Base-by-base conservation (phyloP, 2,797 vertebrate species). In the Urophycis tenuis region DNA sequence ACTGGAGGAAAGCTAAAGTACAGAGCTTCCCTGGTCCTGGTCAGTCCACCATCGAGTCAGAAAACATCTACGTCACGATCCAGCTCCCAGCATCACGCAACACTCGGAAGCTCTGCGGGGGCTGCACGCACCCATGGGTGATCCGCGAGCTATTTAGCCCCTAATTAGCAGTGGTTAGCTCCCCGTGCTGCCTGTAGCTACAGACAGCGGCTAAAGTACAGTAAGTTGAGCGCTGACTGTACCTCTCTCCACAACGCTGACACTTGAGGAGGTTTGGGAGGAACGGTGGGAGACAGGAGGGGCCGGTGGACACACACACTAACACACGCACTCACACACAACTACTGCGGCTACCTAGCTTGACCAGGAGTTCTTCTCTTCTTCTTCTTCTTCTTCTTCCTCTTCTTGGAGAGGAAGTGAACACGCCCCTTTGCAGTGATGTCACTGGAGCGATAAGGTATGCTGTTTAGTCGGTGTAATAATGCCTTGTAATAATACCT, bases 251-350 rank as follows among this genome's bases (percentile, higher is more conserved):
- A 41, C 39, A 41, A 17, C 14, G 45, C 45, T 53, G 19, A 53
- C 45, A 53, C 45, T 53, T 53, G 0, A 53, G 4, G 45, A 53
- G 22, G 19, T 53, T 53, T 19, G 19, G 19, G 12, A 53, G 22
- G 45, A 22, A 19, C 4, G 45, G 17, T 53, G 19, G 45, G 3
- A 14, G 39, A 41, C 17, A 4, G 17, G 45, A n/a, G 19, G 14
- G 17, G 39, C 15, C 39, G 3, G 39, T 87, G 88, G 86, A 79
- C 14, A 81, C 83, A 74, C 39, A 22, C 78, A 53, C 64, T 82
- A 85, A 45, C 3, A 53, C 45, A 53, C 45, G 12, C 45, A 22
- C 17, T 22, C 19, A 22, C 39, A 41, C 39, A 41, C 14, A 14
- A 41, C 39, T 53, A 53, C 17, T 7, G 45, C 45, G 22, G 45